Evolutionary conservation across 2,797 vertebrate genomes (phyloP), one percentile per base, ranked within the genome.

Genomic region (Muscicapa comitata): DNA sequence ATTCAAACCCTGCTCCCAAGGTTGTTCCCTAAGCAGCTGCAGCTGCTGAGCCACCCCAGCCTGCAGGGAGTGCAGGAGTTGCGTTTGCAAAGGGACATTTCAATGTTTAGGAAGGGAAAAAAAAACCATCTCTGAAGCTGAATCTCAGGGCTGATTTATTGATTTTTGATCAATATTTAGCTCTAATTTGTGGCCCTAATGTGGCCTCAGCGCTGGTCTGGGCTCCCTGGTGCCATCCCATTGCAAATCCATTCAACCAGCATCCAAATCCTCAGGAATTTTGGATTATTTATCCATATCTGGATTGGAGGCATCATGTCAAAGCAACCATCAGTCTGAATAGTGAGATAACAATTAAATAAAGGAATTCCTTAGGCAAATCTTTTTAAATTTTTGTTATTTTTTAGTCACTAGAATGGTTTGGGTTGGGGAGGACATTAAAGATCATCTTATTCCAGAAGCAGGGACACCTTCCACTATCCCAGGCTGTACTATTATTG

Each of bases 11-110:
- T 79, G 72, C 97, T 97, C 86, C 94, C 86, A 63, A 81, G 68
- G 31, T 74, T 88, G 77, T 86, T 96, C 84, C 91, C 33, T 97
- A 96, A 97, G 72, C 94, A 95, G 83, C 97, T 93, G 92, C 98
- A 98, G 97, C 97, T 93, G 61, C 96, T 47, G 93, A 89, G 68
- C 40, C 66, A 13, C 65, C 72, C 71, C 70, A 38, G 38, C 38
- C 84, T 48, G 65, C 87, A 45, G 79, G 73, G 94, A 15, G 14
- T 38, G 38, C 38, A 38, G 38, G 38, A 38, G 6, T 7, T 81
- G 57, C 33, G 72, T 14, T 25, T 10, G 68, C 55, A 65, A 77
- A 90, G 54, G 55, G 63, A 42, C 53, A 37, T 53, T 94, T 70
- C 31, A 66, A 15, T 55, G 91, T 96, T 94, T 38, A 33, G 86